These are phyloP conservation scores for Prolemur simus DNA, from an alignment of 2,113 vertebrate genomes.

Conservation along the genomic window DNA sequence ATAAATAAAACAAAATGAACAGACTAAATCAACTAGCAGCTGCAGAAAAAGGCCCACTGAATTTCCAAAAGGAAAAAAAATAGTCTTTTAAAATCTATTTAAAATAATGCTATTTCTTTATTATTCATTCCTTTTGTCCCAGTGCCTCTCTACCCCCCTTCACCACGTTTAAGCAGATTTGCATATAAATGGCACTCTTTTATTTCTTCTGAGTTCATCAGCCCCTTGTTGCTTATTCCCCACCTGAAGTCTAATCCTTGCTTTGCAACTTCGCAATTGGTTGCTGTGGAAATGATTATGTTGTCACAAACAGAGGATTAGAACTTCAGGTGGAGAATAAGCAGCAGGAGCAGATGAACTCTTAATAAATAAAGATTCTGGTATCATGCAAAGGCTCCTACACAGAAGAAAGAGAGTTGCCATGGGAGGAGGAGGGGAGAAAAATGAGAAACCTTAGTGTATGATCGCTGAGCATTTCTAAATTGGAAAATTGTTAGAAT, in stretches of 20 bases:
- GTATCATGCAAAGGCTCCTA: constrained; percentile 62
- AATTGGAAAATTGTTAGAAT: constrained; percentile 19
- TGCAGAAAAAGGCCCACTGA: background rate
- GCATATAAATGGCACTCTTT: constrained; percentile 55
- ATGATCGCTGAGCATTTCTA: background rate
- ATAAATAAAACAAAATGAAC: background rate
- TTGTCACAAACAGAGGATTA: constrained; percentile 83
- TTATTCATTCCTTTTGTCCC: background rate
- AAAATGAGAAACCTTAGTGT: constrained; percentile 23
- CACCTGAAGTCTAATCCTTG: constrained; percentile 77
- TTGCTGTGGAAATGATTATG: constrained; percentile 80
- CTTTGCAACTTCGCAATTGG: constrained; percentile 78
- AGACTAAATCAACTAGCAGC: background rate
- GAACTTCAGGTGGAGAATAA: constrained; percentile 55
- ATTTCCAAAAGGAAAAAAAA: background rate
- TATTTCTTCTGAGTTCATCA: constrained; percentile 57
- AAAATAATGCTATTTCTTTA: constrained; percentile 23
- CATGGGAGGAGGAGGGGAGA: background rate
- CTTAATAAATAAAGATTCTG: constrained; percentile 53
- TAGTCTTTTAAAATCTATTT: background rate
- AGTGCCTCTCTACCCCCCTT: background rate
- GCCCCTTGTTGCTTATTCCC: constrained; percentile 64
- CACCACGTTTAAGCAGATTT: constrained; percentile 37
- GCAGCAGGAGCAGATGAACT: constrained; percentile 66
- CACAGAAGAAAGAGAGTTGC: constrained; percentile 39